Percentiles rank a stretch among this genome's conserved stretches.
Evolutionary conservation across 1,140 invertebrate genomes (phyloP).

Genomic region (Drosophila ironensis): DNA sequence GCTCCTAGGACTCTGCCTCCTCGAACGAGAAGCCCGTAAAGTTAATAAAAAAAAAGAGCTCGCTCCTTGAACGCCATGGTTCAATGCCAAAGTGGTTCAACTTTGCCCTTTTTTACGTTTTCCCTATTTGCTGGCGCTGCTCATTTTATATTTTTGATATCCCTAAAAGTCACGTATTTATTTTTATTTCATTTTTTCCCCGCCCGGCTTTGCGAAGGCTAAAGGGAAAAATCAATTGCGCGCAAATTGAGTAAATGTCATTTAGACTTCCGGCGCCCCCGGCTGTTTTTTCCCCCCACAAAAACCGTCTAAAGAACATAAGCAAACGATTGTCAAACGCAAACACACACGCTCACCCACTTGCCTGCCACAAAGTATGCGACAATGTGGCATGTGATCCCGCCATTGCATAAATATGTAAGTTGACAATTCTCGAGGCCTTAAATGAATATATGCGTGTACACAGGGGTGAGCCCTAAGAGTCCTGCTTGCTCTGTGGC

Average conservation of each 20-base stretch:
- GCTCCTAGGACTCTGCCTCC: background rate
- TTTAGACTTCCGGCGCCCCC: constrained; percentile 63
- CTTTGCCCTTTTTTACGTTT: constrained; percentile 21
- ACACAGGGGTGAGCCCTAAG: constrained; percentile 2
- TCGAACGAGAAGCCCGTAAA: constrained; percentile 2
- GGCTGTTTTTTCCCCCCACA: background rate
- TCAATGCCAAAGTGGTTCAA: constrained; percentile 28
- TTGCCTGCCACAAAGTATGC: constrained; percentile 52
- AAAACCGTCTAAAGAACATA: constrained; percentile 40
- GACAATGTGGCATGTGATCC: constrained; percentile 72
- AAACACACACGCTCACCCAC: constrained; percentile 14
- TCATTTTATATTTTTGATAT: constrained; percentile 46
- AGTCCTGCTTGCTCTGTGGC: no score
- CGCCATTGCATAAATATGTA: constrained; percentile 74
- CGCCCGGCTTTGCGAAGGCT: constrained; percentile 2
- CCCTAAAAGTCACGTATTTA: constrained; percentile 64
- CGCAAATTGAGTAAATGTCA: constrained; percentile 74
- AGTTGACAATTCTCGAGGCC: constrained; percentile 66
- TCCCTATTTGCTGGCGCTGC: constrained; percentile 16
- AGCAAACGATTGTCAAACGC: constrained; percentile 72
- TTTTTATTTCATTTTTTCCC: constrained; percentile 30
- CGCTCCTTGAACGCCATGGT: constrained; percentile 12
- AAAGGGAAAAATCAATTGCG: constrained; percentile 62
- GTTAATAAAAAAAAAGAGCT: constrained; percentile 16
- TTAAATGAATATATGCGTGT: constrained; percentile 37